A percentile compares a stretch with the other conserved stretches of the same genome.
Evolutionary conservation across 2,797 vertebrate species (phyloP).

Genomic region (Echeneis naucrates): DNA sequence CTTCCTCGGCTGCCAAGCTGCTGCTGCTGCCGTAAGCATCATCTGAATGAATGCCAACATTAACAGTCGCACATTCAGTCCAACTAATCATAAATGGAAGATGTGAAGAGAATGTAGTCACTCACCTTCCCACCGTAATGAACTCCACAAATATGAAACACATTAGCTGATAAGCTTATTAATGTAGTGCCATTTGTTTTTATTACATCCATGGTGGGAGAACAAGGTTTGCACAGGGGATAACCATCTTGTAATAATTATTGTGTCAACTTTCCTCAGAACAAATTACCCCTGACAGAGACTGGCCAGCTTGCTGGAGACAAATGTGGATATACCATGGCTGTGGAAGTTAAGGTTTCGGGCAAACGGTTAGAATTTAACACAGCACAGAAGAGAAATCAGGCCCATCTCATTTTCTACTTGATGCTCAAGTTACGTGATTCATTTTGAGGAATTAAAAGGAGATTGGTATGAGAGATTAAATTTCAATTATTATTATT

Average conservation of each 20-base stretch:
- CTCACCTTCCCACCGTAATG: neutral
- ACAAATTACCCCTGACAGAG: neutral
- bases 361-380: no score
- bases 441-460: no score
- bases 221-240: neutral
- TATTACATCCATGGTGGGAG: neutral
- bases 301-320: neutral
- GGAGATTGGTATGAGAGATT: no score
- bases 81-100: neutral
- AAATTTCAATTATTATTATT: no score
- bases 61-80: neutral
- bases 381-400: neutral
- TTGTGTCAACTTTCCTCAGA: neutral
- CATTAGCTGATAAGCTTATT: neutral
- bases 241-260: neutral
- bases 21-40: no score
- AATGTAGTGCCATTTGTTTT: neutral
- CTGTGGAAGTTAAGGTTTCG: neutral
- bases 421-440: no score
- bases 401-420: neutral
- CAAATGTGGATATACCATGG: neutral
- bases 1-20: no score
- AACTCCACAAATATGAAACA: neutral
- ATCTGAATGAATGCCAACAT: neutral
- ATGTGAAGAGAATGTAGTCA: no score